These are phyloP conservation scores for Cebus imitator DNA, from an alignment of 2,113 vertebrate genomes.

Conservation along the genomic window DNA sequence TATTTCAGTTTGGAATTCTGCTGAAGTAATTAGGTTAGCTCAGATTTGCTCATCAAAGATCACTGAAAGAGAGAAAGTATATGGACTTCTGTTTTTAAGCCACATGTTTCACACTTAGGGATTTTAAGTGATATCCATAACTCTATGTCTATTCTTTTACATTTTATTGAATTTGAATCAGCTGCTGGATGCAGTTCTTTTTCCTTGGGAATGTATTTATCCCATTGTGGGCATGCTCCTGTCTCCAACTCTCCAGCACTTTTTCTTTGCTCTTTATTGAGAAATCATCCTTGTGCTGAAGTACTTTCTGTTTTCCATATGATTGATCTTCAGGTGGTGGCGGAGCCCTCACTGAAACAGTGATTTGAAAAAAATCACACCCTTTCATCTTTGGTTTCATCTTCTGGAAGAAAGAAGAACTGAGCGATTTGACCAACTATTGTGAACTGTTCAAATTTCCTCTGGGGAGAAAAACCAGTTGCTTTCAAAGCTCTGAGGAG, in stretches of 20 bases:
- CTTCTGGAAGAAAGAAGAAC: constrained; percentile 48
- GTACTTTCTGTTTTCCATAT: not conserved
- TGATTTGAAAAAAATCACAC: not conserved
- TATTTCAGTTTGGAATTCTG: constrained; percentile 59
- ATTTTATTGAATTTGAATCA: not conserved
- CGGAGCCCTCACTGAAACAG: not conserved
- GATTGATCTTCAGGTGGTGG: not conserved
- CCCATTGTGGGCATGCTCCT: rapidly evolving
- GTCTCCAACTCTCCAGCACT: no score
- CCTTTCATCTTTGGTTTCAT: constrained; percentile 49
- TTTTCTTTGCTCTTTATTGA: not conserved
- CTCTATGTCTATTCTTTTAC: not conserved
- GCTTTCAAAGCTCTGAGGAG: constrained; percentile 51
- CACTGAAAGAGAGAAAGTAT: not conserved
- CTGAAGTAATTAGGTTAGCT: constrained; percentile 69
- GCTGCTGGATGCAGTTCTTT: not conserved
- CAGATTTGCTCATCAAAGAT: constrained; percentile 51
- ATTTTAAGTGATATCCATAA: not conserved
- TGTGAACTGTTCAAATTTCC: constrained; percentile 27
- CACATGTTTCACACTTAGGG: not conserved
- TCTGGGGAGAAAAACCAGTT: not conserved
- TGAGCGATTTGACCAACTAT: constrained; percentile 33
- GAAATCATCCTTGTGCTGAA: not conserved
- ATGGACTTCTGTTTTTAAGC: not conserved
- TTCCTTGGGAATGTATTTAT: not conserved